These are phyloP conservation scores for Virgularia gustaviana DNA, from an alignment of 92 coral and sea anemone species.

Conservation along the genomic window DNA sequence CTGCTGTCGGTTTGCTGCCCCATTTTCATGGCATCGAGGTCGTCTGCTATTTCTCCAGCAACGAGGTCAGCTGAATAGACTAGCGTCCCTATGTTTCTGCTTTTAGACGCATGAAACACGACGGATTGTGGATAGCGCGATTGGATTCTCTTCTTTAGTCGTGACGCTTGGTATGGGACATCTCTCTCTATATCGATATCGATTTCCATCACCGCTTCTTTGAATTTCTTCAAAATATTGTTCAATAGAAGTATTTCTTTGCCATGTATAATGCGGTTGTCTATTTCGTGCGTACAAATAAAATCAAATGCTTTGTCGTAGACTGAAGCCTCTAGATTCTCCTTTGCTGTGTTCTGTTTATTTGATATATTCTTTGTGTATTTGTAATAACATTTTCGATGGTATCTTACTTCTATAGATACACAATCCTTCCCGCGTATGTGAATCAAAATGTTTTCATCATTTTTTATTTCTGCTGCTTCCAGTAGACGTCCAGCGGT, in stretches of 20 bases:
- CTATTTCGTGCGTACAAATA: conserved; percentile 1
- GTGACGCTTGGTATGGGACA: background rate
- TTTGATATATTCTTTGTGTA: no score
- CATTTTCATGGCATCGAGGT: background rate
- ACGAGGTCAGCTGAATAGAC: conserved; percentile 9
- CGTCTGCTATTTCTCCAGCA: conserved; percentile 10
- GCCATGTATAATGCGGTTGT: conserved; percentile 7
- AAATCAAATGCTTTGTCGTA: conserved; percentile 9
- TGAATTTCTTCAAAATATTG: background rate
- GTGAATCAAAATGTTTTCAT: no score
- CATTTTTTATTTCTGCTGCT: background rate
- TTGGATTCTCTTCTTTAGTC: background rate
- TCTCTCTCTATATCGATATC: background rate
- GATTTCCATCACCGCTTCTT: background rate
- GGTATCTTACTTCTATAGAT: background rate
- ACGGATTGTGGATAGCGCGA: background rate
- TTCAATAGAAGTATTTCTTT: conserved; percentile 7
- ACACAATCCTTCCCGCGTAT: background rate
- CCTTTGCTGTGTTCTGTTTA: no score
- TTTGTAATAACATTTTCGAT: no score
- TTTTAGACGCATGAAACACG: background rate
- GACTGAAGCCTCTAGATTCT: background rate
- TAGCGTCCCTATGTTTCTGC: conserved; percentile 1
- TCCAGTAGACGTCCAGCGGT: conserved; percentile 7
- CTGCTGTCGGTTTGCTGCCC: background rate